These are phyloP conservation scores for Arion vulgaris DNA, from an alignment of 1,140 invertebrate species.

Conservation along the genomic window DNA sequence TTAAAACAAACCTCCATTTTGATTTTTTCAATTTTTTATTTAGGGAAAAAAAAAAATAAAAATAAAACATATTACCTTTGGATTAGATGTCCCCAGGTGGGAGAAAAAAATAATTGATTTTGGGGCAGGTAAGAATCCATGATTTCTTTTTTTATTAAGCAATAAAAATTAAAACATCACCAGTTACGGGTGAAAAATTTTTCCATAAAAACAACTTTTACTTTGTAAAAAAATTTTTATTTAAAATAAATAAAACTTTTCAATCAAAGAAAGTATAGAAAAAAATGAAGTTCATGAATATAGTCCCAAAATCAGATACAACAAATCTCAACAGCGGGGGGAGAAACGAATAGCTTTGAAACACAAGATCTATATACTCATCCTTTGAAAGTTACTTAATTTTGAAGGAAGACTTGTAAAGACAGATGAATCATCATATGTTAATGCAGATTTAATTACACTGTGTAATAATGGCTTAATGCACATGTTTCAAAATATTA, in stretches of 20 bases:
- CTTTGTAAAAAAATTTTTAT: too few species aligned
- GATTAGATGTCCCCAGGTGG: neutral
- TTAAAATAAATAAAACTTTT: neutral
- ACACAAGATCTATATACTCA: slow-evolving; percentile 4
- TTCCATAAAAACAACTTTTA: neutral
- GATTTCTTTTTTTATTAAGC: neutral
- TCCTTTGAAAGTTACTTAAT: slow-evolving; percentile 4
- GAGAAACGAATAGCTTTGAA: slow-evolving; percentile 1
- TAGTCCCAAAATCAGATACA: neutral
- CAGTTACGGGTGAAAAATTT: neutral
- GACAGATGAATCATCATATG: neutral
- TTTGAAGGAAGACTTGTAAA: neutral
- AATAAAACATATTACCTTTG: neutral
- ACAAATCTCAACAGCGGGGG: neutral
- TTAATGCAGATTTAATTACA: neutral
- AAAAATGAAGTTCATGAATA: slow-evolving; percentile 12
- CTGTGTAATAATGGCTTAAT: neutral
- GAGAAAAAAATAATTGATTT: neutral
- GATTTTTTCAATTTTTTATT: neutral
- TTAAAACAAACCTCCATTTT: neutral
- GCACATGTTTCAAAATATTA: neutral
- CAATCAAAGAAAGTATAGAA: slow-evolving; percentile 1
- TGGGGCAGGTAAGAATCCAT: neutral
- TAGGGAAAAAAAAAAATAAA: neutral
- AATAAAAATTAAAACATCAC: neutral